Conservation (phyloP, 2,113 vertebrate species). For the Phyllostomus discolor region DNA sequence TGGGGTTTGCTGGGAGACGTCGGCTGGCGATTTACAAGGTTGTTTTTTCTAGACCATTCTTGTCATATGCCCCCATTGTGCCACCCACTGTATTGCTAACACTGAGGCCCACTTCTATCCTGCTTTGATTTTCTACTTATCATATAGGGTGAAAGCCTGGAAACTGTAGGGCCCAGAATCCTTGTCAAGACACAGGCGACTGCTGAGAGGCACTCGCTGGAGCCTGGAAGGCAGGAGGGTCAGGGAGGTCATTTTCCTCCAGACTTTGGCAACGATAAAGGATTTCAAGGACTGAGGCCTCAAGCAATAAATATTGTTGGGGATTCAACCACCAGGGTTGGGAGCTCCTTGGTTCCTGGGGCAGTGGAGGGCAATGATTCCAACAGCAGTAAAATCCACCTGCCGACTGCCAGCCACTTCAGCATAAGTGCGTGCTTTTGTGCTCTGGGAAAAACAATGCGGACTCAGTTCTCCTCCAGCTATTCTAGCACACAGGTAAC, state of each 20-base stretch:
- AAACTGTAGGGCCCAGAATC: not conserved
- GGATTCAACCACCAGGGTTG: too few species aligned
- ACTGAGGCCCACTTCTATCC: not conserved
- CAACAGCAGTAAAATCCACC: not conserved
- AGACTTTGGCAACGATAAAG: not conserved
- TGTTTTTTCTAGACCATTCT: not conserved
- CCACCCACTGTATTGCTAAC: not conserved
- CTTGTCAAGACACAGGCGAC: not conserved
- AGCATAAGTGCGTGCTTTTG: not conserved
- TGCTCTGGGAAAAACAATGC: not conserved
- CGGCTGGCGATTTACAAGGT: accelerated
- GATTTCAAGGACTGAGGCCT: not conserved
- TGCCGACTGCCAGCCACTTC: not conserved
- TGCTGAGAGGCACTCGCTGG: not conserved
- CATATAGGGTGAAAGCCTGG: not conserved
- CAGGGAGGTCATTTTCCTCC: not conserved
- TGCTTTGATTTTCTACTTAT: not conserved
- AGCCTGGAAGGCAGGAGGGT: not conserved
- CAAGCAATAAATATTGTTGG: not conserved
- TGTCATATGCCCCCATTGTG: not conserved
- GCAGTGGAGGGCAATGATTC: not conserved
- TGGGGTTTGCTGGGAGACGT: not conserved
- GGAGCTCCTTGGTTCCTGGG: not conserved
- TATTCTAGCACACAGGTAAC: not conserved
- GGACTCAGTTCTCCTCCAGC: not conserved